Conservation (phyloP, 2,113 vertebrate species). For the Astur gentilis region DNA sequence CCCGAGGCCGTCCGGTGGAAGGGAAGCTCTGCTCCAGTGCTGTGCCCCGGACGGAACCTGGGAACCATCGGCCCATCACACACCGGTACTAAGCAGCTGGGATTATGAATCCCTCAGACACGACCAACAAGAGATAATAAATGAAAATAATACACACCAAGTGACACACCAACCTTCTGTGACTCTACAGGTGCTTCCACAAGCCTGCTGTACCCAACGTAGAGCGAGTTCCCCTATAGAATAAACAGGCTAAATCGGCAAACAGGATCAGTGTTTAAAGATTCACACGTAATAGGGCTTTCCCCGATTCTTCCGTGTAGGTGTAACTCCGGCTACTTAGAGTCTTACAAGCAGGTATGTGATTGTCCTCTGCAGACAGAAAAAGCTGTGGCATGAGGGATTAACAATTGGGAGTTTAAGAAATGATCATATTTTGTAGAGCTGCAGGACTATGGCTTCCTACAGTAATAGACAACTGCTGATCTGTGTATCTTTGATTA, state of each 20-base stretch:
- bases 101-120: neutral
- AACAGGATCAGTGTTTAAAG: neutral
- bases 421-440: neutral
- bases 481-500: neutral
- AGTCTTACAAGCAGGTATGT: neutral
- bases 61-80: neutral
- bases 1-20: neutral
- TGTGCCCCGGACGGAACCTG: neutral
- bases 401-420: neutral
- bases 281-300: neutral
- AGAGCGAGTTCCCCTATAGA: neutral
- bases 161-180: neutral
- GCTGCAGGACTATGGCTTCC: neutral
- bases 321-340: neutral
- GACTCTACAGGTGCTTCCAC: neutral
- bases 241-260: neutral
- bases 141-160: neutral
- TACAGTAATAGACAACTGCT: neutral
- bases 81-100: neutral
- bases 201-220: neutral
- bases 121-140: neutral
- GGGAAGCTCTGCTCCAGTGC: neutral
- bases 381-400: neutral
- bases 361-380: neutral
- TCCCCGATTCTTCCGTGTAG: neutral